A percentile compares a stretch with the other conserved stretches of the same genome.
phyloP scores from a whole-genome alignment of 23 tunicate genomes.

The Ciona savignyi region DNA sequence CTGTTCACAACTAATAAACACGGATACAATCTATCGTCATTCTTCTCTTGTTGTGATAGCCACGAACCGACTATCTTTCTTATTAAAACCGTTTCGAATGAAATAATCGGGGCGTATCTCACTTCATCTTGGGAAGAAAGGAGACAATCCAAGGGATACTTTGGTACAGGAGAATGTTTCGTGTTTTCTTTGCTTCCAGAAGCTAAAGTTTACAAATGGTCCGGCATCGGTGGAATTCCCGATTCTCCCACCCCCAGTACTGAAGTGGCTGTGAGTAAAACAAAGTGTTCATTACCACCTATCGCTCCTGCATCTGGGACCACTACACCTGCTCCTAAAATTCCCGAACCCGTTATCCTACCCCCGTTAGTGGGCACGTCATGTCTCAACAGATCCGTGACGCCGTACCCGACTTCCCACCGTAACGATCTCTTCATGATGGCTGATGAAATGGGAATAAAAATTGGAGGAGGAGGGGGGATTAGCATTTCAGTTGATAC shows the following conservation, averaged over 20 bases:
- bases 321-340: conserved; percentile 2
- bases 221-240: neutral
- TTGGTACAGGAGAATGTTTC: conserved; percentile 89
- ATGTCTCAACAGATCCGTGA: neutral
- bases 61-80: conserved; percentile 46
- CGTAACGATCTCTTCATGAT: conserved; percentile 57
- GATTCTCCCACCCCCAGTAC: neutral
- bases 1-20: conserved; percentile 67
- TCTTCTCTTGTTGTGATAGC: conserved; percentile 43
- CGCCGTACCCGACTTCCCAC: neutral
- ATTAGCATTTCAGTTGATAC: conserved; percentile 54
- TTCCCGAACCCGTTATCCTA: conserved; percentile 37
- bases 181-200: conserved; percentile 71
- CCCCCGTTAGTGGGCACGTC: conserved; percentile 65
- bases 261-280: conserved; percentile 30
- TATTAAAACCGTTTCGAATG: conserved; percentile 39
- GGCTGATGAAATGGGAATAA: conserved; percentile 60
- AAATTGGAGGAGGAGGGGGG: conserved; percentile 78
- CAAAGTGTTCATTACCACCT: conserved; percentile 53
- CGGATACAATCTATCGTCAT: conserved; percentile 57
- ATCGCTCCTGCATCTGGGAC: conserved; percentile 31
- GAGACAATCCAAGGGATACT: conserved; percentile 30
- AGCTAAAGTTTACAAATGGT: conserved; percentile 55
- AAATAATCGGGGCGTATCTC: conserved; percentile 68
- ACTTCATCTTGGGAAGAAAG: conserved; percentile 74